These are phyloP conservation scores for Vicugna pacos DNA, from an alignment of 2,113 vertebrate species.

Conservation along the genomic window DNA sequence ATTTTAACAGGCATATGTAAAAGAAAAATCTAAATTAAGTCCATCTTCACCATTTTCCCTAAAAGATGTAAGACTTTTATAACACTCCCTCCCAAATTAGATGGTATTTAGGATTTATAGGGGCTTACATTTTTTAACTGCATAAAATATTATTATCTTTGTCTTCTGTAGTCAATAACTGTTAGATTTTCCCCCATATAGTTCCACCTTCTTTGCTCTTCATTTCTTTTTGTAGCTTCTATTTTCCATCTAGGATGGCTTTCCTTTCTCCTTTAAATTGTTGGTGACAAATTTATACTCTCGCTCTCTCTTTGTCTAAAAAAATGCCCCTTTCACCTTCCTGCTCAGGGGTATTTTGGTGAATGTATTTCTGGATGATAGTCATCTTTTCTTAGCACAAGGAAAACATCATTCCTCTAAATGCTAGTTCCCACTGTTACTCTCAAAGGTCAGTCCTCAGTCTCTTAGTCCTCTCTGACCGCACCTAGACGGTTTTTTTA, in stretches of 20 bases:
- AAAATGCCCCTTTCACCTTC: background rate
- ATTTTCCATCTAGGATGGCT: background rate
- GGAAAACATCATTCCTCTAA: background rate
- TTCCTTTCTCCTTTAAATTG: background rate
- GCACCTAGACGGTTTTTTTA: background rate
- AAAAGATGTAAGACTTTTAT: background rate
- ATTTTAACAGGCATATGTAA: background rate
- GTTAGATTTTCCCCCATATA: background rate
- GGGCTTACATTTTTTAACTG: background rate
- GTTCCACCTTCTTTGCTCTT: background rate
- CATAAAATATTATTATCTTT: background rate
- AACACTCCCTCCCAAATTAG: background rate
- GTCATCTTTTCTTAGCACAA: background rate
- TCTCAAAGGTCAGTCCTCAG: background rate
- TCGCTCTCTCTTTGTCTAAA: background rate
- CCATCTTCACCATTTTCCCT: background rate
- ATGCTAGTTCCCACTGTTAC: background rate
- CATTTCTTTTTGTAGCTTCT: background rate
- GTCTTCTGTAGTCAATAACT: background rate
- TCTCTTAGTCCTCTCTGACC: background rate
- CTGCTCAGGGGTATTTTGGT: background rate
- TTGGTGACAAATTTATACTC: background rate
- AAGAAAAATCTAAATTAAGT: conserved; percentile 11
- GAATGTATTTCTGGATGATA: background rate
- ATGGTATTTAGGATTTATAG: background rate